Conservation (phyloP, 2,113 vertebrate genomes). For the Psammodynastes pulverulentus region DNA sequence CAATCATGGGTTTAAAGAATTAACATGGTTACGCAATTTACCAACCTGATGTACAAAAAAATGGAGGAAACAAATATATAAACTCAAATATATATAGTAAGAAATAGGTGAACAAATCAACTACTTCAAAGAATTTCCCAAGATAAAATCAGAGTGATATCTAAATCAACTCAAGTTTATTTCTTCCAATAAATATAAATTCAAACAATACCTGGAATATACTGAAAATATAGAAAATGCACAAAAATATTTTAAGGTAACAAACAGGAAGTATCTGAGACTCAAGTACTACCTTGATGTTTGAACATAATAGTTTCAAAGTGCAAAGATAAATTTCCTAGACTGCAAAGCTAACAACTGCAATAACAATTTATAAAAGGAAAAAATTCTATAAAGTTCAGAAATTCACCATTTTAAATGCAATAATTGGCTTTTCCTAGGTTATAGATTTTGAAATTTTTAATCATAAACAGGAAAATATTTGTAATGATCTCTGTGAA, state of each 20-base stretch:
- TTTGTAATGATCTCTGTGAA: not conserved
- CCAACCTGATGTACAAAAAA: not conserved
- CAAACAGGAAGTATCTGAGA: not conserved
- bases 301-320: not conserved
- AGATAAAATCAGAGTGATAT: not conserved
- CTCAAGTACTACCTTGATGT: not conserved
- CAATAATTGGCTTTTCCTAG: not conserved
- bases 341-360: not conserved
- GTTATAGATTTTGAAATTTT: not conserved
- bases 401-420: not conserved
- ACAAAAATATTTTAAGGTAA: not conserved
- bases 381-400: not conserved
- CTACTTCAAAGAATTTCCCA: not conserved
- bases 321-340: not conserved
- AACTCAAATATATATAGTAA: not conserved
- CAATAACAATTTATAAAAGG: not conserved
- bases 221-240: not conserved
- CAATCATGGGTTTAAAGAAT: not conserved
- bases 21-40: not conserved
- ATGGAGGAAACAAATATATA: not conserved
- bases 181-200: not conserved
- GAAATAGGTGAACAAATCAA: not conserved
- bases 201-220: not conserved
- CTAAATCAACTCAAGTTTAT: not conserved
- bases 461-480: not conserved